Conservation (phyloP, 2,797 vertebrate species). For the Hylomyscus alleni region DNA sequence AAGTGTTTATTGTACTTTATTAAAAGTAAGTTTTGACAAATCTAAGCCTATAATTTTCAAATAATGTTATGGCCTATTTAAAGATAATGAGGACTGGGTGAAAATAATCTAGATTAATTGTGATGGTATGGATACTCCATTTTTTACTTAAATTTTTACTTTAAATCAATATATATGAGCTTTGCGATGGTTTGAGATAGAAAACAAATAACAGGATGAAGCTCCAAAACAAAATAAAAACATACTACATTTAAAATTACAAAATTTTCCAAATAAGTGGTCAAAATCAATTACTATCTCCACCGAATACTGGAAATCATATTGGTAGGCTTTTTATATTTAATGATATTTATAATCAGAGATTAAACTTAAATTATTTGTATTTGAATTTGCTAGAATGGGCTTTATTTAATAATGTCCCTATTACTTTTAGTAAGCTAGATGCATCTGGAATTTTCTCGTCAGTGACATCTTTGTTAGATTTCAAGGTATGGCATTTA, state of each 20-base stretch:
- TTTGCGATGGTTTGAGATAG: not conserved
- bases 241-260: not conserved
- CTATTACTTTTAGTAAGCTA: slow-evolving; percentile 1
- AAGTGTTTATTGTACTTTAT: not conserved
- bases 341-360: not conserved
- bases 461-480: not conserved
- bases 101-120: not conserved
- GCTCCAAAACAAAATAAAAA: not conserved
- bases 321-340: not conserved
- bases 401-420: not conserved
- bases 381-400: not conserved
- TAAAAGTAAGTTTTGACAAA: not conserved
- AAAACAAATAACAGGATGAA: not conserved
- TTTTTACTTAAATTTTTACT: not conserved
- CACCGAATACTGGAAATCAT: not conserved
- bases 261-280: slow-evolving; percentile 1
- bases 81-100: not conserved
- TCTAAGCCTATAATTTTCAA: not conserved
- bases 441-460: not conserved
- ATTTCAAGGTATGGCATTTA: not conserved
- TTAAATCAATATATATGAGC: not conserved
- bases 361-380: not conserved
- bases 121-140: not conserved
- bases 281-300: not conserved
- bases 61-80: not conserved